These are phyloP conservation scores for Trididemnum miniatum DNA, from an alignment of 23 tunicate genomes.

Conservation along the genomic window DNA sequence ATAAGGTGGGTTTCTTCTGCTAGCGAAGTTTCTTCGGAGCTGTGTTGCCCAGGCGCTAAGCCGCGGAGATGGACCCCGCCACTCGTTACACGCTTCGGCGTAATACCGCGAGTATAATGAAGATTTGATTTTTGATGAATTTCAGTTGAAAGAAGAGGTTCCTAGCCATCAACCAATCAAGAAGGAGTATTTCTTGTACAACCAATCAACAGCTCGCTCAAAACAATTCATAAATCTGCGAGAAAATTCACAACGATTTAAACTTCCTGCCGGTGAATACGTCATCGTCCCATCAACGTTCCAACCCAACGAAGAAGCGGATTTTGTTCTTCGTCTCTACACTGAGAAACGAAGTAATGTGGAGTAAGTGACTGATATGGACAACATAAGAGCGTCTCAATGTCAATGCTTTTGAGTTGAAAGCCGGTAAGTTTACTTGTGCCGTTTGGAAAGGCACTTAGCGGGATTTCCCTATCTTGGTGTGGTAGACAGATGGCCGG, in stretches of 20 bases:
- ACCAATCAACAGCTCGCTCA: slow-evolving; percentile 89
- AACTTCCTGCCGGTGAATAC: slow-evolving; percentile 84
- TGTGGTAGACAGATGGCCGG: too few species aligned
- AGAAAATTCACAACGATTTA: slow-evolving; percentile 84
- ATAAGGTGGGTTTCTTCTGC: slow-evolving; percentile 46
- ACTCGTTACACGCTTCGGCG: neutral
- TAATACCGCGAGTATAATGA: neutral
- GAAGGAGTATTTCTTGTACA: slow-evolving; percentile 94
- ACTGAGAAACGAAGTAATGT: slow-evolving; percentile 89
- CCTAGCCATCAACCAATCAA: slow-evolving; percentile 41
- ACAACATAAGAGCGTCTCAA: too few species aligned
- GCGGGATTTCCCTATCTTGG: too few species aligned
- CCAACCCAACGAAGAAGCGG: slow-evolving; percentile 96
- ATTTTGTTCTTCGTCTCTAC: slow-evolving; percentile 89
- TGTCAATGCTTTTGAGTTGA: too few species aligned
- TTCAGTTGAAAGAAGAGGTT: slow-evolving; percentile 64
- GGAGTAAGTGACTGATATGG: slow-evolving; percentile 37
- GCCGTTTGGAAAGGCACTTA: too few species aligned
- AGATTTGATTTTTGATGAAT: neutral
- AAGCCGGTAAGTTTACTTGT: too few species aligned
- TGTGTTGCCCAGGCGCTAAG: neutral
- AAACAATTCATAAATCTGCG: slow-evolving; percentile 92
- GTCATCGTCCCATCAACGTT: slow-evolving; percentile 98
- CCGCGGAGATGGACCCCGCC: neutral
- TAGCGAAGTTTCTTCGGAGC: neutral